Evolutionary conservation across 2,888 invertebrate species (phyloP), one percentile per base, ranked within the genome.

Genomic region (Petrolisthes manimaculis): DNA sequence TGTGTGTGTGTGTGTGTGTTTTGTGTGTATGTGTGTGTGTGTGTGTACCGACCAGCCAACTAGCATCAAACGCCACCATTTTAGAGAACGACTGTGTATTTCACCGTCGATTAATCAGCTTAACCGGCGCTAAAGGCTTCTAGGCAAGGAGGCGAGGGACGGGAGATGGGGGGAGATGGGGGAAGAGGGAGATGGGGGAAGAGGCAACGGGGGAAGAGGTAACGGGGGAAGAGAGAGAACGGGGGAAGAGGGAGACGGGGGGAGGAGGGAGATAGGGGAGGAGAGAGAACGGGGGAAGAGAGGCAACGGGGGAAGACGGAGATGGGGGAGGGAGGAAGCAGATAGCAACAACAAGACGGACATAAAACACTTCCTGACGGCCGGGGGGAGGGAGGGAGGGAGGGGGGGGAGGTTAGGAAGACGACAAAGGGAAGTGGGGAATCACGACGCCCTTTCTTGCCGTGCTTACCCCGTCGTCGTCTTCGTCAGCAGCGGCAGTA

Each of bases 111-210:
- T 71, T 5, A 18, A 71, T 82, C 82, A 82, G 61, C 67, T 53
- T 82, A 82, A 82, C 69, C 67, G 82, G 67, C 69, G 67, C 56
- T 82, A 82, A 82, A 82, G 82, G 67, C 67, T 37, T 69, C 67
- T n/a, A n/a, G n/a, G n/a, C n/a, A n/a, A n/a, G n/a, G n/a, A n/a
- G n/a, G n/a, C n/a, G n/a, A n/a, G n/a, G n/a, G n/a, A n/a, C n/a
- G 82, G 37, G 55, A 18, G 67, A 71, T 71, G 71, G 9, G 71
- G 71, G 18, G n/a, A 71, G n/a, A 12, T 12, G 71, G 71, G 61
- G n/a, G 82, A 82, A 69, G 82, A 82, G 69, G 82, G 67, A 82
- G 69, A 82, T 51, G 69, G 67, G 51, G 51, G 53, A 9, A 69
- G 69, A 53, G 61, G 69, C 67, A 82, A 67, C 37, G 82, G 37